Conservation (phyloP, 1,140 invertebrate species). For the Camponotus vicinus region DNA sequence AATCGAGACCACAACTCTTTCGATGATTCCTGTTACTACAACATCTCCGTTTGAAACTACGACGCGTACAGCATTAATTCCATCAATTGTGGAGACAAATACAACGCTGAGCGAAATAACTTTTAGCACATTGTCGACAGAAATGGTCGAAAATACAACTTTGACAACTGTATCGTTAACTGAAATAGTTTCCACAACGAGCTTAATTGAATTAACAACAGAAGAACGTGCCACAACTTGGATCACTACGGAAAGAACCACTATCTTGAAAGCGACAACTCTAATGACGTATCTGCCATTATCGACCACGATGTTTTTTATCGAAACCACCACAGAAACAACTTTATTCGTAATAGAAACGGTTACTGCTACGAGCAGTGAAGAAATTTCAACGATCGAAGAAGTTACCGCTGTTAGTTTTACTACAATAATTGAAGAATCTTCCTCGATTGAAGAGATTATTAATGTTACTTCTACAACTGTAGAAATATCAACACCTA, state of each 20-base stretch:
- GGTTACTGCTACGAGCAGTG: not conserved
- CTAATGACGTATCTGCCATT: not conserved
- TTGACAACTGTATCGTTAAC: no score
- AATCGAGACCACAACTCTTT: not conserved
- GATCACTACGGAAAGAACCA: constrained; percentile 8
- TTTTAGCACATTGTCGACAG: no score
- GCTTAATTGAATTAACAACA: not conserved
- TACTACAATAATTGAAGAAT: constrained; percentile 2
- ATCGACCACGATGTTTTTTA: not conserved
- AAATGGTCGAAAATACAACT: no score
- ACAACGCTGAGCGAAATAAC: no score
- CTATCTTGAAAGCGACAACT: not conserved
- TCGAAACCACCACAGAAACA: not conserved
- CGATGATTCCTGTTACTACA: no score
- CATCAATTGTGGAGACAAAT: no score
- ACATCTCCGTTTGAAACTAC: no score
- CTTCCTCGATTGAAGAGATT: constrained; percentile 15
- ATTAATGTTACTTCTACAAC: not conserved
- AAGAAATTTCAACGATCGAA: not conserved
- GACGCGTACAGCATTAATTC: no score
- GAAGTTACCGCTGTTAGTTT: not conserved
- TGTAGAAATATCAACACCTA: not conserved
- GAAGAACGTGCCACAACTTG: constrained; percentile 1
- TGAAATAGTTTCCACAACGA: constrained; percentile 2
- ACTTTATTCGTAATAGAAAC: not conserved